Percentiles rank a stretch among this genome's conserved stretches.
These are phyloP conservation scores for Drosophila picticornis DNA, from an alignment of 2,888 invertebrate genomes.

Conservation along the genomic window DNA sequence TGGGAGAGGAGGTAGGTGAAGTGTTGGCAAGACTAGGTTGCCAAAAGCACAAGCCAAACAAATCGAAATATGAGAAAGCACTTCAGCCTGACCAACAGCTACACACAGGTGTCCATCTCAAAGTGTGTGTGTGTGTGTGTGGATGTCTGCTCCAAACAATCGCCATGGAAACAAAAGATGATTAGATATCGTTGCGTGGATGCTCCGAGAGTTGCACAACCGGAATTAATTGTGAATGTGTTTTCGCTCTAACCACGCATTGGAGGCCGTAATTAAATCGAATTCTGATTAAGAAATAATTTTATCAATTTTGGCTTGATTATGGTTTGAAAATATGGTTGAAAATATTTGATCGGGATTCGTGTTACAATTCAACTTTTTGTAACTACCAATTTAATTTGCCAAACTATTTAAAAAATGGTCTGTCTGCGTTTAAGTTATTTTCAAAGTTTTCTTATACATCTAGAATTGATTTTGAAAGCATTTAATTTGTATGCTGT, in stretches of 20 bases:
- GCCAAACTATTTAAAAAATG: too few species aligned
- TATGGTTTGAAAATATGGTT: neutral
- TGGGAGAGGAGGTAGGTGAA: neutral
- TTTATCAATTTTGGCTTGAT: neutral
- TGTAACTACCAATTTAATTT: neutral
- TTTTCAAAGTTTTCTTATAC: too few species aligned
- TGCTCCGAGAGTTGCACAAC: neutral
- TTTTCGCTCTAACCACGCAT: too few species aligned
- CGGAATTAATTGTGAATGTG: neutral
- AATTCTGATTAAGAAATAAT: neutral
- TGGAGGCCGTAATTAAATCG: neutral
- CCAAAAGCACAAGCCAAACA: slow-evolving; percentile 19
- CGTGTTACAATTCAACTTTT: neutral
- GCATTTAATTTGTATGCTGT: neutral
- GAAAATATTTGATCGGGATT: rapidly evolving
- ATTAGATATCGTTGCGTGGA: neutral
- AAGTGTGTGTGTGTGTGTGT: neutral
- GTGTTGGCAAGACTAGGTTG: slow-evolving; percentile 9
- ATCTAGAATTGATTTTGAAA: neutral
- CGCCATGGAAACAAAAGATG: slow-evolving; percentile 12
- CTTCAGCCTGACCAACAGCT: neutral
- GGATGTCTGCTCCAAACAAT: neutral
- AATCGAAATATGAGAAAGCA: slow-evolving; percentile 19
- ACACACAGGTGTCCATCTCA: neutral
- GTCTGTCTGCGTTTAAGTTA: too few species aligned